These are phyloP conservation scores for rabbit (Oryctolagus cuniculus) DNA, from an alignment of 2,113 vertebrate genomes.

Conservation along the genomic window DNA sequence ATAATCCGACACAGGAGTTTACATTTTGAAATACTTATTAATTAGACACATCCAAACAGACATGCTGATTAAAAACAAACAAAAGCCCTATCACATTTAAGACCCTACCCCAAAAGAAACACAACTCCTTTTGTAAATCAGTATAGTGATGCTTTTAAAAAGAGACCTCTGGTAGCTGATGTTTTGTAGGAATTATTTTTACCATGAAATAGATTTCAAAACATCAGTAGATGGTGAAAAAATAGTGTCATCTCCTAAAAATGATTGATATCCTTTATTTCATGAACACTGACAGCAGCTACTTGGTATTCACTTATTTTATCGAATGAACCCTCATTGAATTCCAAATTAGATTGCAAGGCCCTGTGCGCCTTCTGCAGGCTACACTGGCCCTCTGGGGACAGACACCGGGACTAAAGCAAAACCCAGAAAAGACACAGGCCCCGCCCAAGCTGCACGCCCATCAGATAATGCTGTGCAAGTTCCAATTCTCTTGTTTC, in stretches of 20 bases:
- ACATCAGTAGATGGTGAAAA: slow-evolving; percentile 40
- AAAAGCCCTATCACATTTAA: neutral
- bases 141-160: slow-evolving; percentile 39
- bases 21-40: slow-evolving; percentile 40
- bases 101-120: neutral
- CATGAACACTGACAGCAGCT: neutral
- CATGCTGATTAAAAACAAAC: neutral
- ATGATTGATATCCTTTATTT: neutral
- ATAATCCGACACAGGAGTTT: neutral
- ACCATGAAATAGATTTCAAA: slow-evolving; percentile 18
- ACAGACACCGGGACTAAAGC: neutral
- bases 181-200: slow-evolving; percentile 33
- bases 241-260: slow-evolving; percentile 47
- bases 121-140: neutral
- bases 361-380: neutral
- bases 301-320: neutral
- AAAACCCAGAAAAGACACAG: neutral
- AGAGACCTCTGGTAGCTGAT: neutral
- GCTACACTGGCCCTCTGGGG: neutral
- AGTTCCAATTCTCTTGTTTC: neutral
- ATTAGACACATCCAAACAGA: neutral
- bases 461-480: neutral
- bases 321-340: neutral
- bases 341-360: neutral
- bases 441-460: neutral